phyloP scores from a whole-genome alignment of 1,140 invertebrate genomes.

The Sitodiplosis mosellana region DNA sequence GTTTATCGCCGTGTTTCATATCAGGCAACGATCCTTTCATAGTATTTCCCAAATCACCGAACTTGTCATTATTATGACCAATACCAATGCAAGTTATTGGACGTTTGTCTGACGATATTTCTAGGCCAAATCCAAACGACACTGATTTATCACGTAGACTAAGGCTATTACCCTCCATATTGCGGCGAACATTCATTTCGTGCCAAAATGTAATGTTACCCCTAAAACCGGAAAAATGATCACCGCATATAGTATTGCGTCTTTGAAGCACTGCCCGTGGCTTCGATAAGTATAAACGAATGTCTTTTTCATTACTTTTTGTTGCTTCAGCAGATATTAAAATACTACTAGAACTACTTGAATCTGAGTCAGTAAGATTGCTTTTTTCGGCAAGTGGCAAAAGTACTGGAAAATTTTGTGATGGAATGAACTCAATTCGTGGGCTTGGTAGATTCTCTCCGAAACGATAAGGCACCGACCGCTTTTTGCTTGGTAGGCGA shows the following conservation, averaged over 20 bases:
- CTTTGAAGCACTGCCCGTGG: constrained; percentile 55
- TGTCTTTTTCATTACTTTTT: constrained; percentile 16
- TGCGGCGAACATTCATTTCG: constrained; percentile 7
- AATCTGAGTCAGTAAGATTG: constrained; percentile 21
- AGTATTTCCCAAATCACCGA: constrained; percentile 1
- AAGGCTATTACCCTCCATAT: constrained; percentile 22
- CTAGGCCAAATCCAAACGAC: constrained; percentile 49
- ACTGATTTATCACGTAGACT: constrained; percentile 42
- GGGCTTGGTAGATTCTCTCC: constrained; percentile 49
- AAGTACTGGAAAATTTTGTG: constrained; percentile 40
- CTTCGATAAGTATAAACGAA: constrained; percentile 51
- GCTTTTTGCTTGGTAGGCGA: constrained; percentile 54
- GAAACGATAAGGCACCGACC: constrained; percentile 38
- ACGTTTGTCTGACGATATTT: constrained; percentile 32
- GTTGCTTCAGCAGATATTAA: constrained; percentile 19
- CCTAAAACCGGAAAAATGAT: constrained; percentile 14
- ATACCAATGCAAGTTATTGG: constrained; percentile 46
- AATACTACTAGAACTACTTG: constrained; percentile 14
- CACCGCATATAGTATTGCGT: constrained; percentile 70
- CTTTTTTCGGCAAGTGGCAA: constrained; percentile 20
- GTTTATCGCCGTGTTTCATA: neutral
- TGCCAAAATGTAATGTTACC: constrained; percentile 16
- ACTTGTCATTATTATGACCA: constrained; percentile 2
- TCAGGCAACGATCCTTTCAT: constrained; percentile 5
- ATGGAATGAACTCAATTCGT: constrained; percentile 38